These are phyloP conservation scores for Oriolus oriolus DNA, from an alignment of 2,113 vertebrate genomes.

Conservation along the genomic window DNA sequence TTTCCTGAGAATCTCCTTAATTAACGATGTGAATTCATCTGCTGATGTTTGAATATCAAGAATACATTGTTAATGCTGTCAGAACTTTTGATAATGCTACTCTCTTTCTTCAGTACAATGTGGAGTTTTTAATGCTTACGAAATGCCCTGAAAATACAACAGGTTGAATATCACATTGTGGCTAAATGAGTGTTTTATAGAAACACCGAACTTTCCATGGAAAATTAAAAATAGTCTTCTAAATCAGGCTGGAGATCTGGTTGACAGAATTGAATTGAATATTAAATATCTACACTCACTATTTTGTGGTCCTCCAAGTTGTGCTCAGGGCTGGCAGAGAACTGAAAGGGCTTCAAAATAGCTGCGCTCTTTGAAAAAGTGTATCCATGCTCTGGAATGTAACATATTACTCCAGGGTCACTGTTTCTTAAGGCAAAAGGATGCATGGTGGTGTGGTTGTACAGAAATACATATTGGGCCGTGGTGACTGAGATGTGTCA, in stretches of 20 bases:
- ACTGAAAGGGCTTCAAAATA: background rate
- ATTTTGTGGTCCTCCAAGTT: background rate
- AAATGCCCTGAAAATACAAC: conserved; percentile 10
- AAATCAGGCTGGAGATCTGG: conserved; percentile 20
- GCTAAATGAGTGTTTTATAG: conserved; percentile 44
- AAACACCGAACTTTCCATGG: conserved; percentile 57
- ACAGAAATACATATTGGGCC: background rate
- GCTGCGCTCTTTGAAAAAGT: background rate
- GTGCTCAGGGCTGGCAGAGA: background rate
- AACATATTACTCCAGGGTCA: background rate
- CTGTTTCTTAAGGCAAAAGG: background rate
- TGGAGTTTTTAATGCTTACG: conserved; percentile 1
- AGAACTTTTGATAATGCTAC: conserved; percentile 27
- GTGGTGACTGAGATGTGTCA: background rate
- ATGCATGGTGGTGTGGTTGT: background rate
- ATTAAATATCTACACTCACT: background rate
- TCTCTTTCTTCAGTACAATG: background rate
- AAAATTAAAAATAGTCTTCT: conserved; percentile 52
- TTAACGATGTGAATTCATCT: conserved; percentile 52
- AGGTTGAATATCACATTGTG: conserved; percentile 14
- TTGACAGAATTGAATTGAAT: background rate
- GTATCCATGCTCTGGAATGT: background rate
- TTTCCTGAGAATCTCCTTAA: conserved; percentile 36
- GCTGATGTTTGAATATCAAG: conserved; percentile 42
- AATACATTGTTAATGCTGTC: background rate